These are phyloP conservation scores for Drosophila prostipennis DNA, from an alignment of 2,888 invertebrate species.

Conservation along the genomic window DNA sequence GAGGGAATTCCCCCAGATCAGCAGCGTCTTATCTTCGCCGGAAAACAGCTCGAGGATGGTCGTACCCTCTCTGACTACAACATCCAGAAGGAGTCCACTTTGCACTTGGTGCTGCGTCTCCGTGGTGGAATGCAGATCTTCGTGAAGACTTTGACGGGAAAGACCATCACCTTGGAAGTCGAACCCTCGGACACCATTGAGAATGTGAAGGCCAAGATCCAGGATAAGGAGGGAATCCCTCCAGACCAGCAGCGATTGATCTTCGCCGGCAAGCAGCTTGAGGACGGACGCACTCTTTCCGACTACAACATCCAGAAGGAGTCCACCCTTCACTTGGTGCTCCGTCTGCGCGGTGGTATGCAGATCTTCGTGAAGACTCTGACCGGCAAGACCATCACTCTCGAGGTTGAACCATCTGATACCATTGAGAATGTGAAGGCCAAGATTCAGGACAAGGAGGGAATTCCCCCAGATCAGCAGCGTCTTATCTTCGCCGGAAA, in stretches of 20 bases:
- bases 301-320: conserved; percentile 65
- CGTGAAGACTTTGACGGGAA: conserved; percentile 56
- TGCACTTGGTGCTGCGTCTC: conserved; percentile 56
- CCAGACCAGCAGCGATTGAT: conserved; percentile 64
- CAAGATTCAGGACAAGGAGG: conserved; percentile 62
- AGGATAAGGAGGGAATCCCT: conserved; percentile 62
- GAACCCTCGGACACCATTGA: conserved; percentile 57
- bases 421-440: conserved; percentile 63
- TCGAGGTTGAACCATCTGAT: conserved; percentile 49
- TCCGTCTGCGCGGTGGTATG: conserved; percentile 61
- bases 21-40: conserved; percentile 60
- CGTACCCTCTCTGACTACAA: conserved; percentile 55
- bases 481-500: conserved; percentile 61
- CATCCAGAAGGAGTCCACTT: conserved; percentile 58
- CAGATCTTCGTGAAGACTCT: conserved; percentile 58
- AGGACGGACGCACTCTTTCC: conserved; percentile 58
- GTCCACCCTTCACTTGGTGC: conserved; percentile 55
- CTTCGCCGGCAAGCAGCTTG: conserved; percentile 62
- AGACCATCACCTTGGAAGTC: conserved; percentile 58
- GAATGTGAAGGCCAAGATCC: conserved; percentile 63
- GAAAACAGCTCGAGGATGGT: conserved; percentile 58
- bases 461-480: conserved; percentile 65
- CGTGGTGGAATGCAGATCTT: conserved; percentile 65
- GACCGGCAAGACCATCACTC: conserved; percentile 55
- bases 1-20: conserved; percentile 73